These are phyloP conservation scores for Scleropages formosus DNA, from an alignment of 2,797 vertebrate species.

Conservation along the genomic window DNA sequence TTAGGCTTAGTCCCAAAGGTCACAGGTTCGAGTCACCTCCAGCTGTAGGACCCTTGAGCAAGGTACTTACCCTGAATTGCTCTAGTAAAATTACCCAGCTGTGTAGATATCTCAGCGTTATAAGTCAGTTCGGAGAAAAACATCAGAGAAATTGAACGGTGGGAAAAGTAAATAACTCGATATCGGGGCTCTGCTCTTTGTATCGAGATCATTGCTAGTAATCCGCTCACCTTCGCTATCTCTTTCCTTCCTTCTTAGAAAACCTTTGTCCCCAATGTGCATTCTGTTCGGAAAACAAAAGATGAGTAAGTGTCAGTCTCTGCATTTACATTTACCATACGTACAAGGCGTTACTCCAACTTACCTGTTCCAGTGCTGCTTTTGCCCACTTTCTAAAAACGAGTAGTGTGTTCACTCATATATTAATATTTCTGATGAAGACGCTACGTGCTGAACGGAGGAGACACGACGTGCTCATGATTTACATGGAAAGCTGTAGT, in stretches of 20 bases:
- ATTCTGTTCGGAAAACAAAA: slow-evolving; percentile 70
- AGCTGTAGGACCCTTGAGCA: too few relatives aligned
- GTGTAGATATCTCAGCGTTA: too few relatives aligned
- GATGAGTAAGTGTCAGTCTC: slow-evolving; percentile 65
- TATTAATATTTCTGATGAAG: neutral
- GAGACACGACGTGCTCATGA: too few relatives aligned
- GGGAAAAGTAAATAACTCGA: neutral
- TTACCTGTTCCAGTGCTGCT: neutral
- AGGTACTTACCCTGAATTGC: too few relatives aligned
- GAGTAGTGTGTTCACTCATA: neutral
- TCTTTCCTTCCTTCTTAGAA: slow-evolving; percentile 53
- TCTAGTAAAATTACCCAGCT: too few relatives aligned
- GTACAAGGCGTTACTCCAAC: too few relatives aligned
- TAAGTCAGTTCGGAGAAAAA: too few relatives aligned
- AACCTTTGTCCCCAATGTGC: slow-evolving; percentile 70
- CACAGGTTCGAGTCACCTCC: too few relatives aligned
- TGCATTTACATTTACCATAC: too few relatives aligned
- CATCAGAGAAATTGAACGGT: too few relatives aligned
- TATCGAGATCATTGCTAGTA: neutral
- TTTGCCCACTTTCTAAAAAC: neutral
- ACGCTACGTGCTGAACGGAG: neutral
- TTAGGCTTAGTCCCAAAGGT: too few relatives aligned
- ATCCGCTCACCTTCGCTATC: neutral
- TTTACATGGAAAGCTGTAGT: neutral
- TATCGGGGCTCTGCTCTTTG: neutral